Conservation (phyloP, 2,888 invertebrate genomes). For the Temnothorax unifasciatus region DNA sequence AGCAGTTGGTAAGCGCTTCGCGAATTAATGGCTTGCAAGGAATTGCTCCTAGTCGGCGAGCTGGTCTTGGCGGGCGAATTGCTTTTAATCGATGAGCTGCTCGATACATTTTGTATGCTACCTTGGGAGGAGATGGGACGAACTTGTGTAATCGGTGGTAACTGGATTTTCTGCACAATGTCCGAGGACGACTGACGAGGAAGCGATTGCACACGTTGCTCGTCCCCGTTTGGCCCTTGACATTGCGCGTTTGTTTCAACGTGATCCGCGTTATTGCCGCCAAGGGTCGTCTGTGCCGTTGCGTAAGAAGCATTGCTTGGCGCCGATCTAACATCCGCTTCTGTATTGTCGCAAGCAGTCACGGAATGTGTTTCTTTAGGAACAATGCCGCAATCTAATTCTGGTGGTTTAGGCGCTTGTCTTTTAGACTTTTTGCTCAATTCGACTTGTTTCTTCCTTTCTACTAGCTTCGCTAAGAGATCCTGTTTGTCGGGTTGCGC, state of each 20-base stretch:
- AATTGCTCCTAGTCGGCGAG: slow-evolving; percentile 81
- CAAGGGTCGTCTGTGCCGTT: slow-evolving; percentile 74
- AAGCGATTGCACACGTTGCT: slow-evolving; percentile 74
- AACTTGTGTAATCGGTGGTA: slow-evolving; percentile 66
- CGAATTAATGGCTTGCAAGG: slow-evolving; percentile 83
- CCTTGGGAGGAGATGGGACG: slow-evolving; percentile 77
- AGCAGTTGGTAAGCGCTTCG: slow-evolving; percentile 91
- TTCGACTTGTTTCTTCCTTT: slow-evolving; percentile 90
- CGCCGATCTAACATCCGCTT: slow-evolving; percentile 71
- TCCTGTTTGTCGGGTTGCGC: slow-evolving; percentile 89
- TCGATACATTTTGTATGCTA: slow-evolving; percentile 74
- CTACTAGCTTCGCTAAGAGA: slow-evolving; percentile 88
- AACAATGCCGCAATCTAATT: slow-evolving; percentile 81
- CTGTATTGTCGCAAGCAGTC: slow-evolving; percentile 66
- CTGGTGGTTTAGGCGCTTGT: slow-evolving; percentile 84
- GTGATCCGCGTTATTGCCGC: slow-evolving; percentile 64
- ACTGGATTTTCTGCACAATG: slow-evolving; percentile 68
- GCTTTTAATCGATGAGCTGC: slow-evolving; percentile 79
- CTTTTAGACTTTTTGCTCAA: slow-evolving; percentile 82
- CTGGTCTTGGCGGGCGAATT: slow-evolving; percentile 76
- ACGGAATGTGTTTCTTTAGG: slow-evolving; percentile 75
- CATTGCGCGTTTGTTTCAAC: slow-evolving; percentile 50
- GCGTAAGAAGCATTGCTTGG: slow-evolving; percentile 76
- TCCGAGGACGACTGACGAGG: slow-evolving; percentile 81
- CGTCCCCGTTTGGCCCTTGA: slow-evolving; percentile 52